Base-by-base conservation (phyloP, 1,140 invertebrate genomes). In the Calephelis virginiensis region DNA sequence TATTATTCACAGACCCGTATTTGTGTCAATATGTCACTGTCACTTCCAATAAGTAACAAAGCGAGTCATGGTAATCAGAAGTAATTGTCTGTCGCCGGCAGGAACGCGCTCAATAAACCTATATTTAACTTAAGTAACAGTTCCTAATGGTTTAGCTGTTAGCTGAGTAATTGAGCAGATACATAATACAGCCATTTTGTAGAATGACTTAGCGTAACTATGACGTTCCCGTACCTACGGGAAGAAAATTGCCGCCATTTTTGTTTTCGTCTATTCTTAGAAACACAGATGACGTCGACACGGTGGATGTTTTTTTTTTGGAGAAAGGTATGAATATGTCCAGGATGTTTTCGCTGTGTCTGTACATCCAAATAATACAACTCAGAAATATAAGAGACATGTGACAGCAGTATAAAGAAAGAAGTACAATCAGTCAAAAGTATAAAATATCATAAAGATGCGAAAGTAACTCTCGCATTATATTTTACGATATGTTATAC, bases 41-140 rank as follows among this genome's bases (percentile, higher is more conserved):
- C 53, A 56, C 17, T 56, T 56, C 50, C 50, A 56, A 56, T 56
- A 56, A 56, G 53, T 56, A 56, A 56, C 53, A 56, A 12, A 37
- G 53, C 53, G 53, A 37, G 53, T 56, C 53, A 56, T 56, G 53
- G 53, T 56, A 56, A 56, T 56, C 53, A 56, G 53, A 17, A 56
- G 8, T 56, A 56, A 56, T 56, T 56, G 53, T 56, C 53, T 56
- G 53, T 56, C 53, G 28, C 53, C 53, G 17, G 53, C 53, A 56
- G 53, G 12, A 56, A 28, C 53, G 53, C 17, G 28, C 53, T 56
- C 53, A 56, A 56, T 56, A 56, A 56, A 56, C 53, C 53, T 56
- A 56, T 56, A 56, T 56, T 56, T 56, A 56, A 56, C 53, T 53
- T 53, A 53, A 53, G 50, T 17, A 53, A 53, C 50, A 14, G 50